A percentile compares a stretch with the other conserved stretches of the same genome.
Evolutionary conservation across 37 sponge, comb jelly and placozoan species (phyloP).

Genomic region (Agelas oroides): DNA sequence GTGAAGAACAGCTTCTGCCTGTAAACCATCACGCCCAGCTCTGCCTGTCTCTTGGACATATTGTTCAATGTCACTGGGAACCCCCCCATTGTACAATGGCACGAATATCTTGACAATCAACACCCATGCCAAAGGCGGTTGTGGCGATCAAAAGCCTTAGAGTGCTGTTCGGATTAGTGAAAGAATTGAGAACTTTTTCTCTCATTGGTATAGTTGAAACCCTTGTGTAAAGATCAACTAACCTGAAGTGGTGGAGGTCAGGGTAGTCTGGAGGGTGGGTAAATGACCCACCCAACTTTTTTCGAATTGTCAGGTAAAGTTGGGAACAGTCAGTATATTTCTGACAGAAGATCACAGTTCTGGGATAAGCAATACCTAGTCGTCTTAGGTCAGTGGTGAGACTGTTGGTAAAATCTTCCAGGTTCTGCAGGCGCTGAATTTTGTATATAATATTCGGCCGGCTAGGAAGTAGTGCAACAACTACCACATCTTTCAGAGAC

Average conservation of each 20-base stretch:
- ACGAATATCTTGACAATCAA: slow-evolving; percentile 39
- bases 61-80: slow-evolving; percentile 17
- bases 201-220: not conserved
- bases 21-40: slow-evolving; percentile 41
- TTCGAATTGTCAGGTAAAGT: not conserved
- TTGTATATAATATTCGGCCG: slow-evolving; percentile 9
- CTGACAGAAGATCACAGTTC: slow-evolving; percentile 37
- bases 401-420: not conserved
- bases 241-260: slow-evolving; percentile 1
- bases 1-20: slow-evolving; percentile 21
- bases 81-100: slow-evolving; percentile 33
- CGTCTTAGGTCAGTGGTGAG: not conserved
- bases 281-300: not conserved
- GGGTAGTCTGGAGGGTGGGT: slow-evolving; percentile 26
- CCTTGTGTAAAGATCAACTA: slow-evolving; percentile 38
- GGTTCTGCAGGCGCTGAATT: not conserved
- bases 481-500: slow-evolving; percentile 15
- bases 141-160: slow-evolving; percentile 24
- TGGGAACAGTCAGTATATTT: slow-evolving; percentile 18
- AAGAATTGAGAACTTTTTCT: slow-evolving; percentile 23
- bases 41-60: slow-evolving; percentile 45
- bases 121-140: slow-evolving; percentile 41
- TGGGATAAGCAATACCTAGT: slow-evolving; percentile 2
- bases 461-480: slow-evolving; percentile 28
- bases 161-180: not conserved